Conservation (phyloP, 2,113 vertebrate genomes). For the Naja naja region DNA sequence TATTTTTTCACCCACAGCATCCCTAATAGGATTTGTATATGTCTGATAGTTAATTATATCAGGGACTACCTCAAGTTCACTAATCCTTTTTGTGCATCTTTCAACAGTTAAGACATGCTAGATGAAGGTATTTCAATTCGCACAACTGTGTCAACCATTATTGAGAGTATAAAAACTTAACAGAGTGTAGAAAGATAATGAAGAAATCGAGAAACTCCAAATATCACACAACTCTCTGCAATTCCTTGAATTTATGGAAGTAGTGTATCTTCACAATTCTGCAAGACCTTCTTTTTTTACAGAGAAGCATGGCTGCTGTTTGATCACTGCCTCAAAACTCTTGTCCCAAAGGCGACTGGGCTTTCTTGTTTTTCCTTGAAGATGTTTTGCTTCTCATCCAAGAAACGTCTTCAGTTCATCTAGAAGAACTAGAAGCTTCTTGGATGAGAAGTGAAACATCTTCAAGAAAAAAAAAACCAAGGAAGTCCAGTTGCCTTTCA, state of each 20-base stretch:
- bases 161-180: background rate
- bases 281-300: background rate
- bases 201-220: background rate
- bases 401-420: background rate
- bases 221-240: background rate
- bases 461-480: background rate
- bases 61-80: slow-evolving; percentile 53
- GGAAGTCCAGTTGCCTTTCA: background rate
- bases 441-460: background rate
- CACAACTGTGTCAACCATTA: slow-evolving; percentile 7
- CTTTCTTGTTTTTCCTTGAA: background rate
- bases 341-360: background rate
- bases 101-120: slow-evolving; percentile 48
- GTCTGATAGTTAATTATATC: slow-evolving; percentile 71
- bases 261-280: background rate
- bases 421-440: background rate
- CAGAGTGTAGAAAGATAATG: background rate
- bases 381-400: background rate
- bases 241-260: background rate
- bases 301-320: background rate
- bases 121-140: slow-evolving; percentile 55
- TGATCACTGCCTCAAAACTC: too few species aligned
- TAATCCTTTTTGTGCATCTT: slow-evolving; percentile 57
- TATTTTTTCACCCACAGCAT: slow-evolving; percentile 68
- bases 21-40: slow-evolving; percentile 72